Evolutionary conservation across 1,140 invertebrate genomes (phyloP).

Genomic region (Glomeris maerens): DNA sequence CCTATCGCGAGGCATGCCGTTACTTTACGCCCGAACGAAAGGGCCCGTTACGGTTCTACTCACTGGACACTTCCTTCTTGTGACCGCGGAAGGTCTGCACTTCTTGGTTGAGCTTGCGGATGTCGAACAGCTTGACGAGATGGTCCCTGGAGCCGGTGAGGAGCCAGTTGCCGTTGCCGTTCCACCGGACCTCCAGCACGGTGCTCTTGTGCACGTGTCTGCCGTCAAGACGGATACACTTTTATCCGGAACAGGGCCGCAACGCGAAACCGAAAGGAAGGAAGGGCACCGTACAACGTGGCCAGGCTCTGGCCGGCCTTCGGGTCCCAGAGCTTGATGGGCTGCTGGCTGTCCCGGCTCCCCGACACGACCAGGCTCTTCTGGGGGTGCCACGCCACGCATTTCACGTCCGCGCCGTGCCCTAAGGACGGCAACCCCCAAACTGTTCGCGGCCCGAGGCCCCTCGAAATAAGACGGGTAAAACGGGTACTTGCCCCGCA

Average conservation of each 20-base stretch:
- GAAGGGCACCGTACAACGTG: conserved; percentile 38
- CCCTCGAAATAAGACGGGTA: too few species aligned
- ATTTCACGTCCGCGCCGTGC: conserved; percentile 98
- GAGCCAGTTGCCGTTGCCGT: conserved; percentile 98
- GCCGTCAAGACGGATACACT: conserved; percentile 7
- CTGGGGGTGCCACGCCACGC: conserved; percentile 98
- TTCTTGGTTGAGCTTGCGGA: conserved; percentile 82
- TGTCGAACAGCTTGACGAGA: conserved; percentile 93
- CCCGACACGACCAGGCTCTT: conserved; percentile 94
- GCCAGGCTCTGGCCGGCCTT: conserved; percentile 66
- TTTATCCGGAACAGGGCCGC: conserved; percentile 33
- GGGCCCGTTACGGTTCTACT: too few species aligned
- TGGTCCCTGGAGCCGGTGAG: conserved; percentile 97
- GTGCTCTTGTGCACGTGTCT: conserved; percentile 98
- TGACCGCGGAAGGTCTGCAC: conserved; percentile 94
- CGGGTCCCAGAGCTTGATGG: conserved; percentile 98
- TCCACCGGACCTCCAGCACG: conserved; percentile 98
- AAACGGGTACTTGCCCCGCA: conserved; percentile 57
- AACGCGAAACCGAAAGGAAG: conserved; percentile 50
- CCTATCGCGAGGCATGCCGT: conserved; percentile 24
- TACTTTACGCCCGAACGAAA: conserved; percentile 1
- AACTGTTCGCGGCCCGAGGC: too few species aligned
- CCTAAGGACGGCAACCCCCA: too few species aligned
- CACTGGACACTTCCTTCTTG: conserved; percentile 92
- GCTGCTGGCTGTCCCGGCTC: conserved; percentile 98